Percentiles rank a stretch among this genome's conserved stretches.
These are phyloP conservation scores for Cryptophagus acutangulus DNA, from an alignment of 2,888 invertebrate genomes.

Conservation along the genomic window DNA sequence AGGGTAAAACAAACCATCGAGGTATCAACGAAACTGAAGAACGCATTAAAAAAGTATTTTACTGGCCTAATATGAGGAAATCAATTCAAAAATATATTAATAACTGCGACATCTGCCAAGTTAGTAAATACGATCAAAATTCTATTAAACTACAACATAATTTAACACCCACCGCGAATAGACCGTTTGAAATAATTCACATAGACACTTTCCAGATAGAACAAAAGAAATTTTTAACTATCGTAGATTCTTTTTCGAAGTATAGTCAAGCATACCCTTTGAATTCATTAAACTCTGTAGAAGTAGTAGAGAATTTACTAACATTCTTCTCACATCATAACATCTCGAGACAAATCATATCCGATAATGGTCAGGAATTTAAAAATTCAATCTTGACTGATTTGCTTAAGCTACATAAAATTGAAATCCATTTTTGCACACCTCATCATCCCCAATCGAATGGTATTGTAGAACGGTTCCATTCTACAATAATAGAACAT, in stretches of 20 bases:
- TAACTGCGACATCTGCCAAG: slow-evolving; percentile 3
- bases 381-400: slow-evolving; percentile 20
- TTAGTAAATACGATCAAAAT: slow-evolving; percentile 20
- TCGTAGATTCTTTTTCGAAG: slow-evolving; percentile 26
- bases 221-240: slow-evolving; percentile 20
- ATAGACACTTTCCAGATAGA: slow-evolving; percentile 15
- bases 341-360: slow-evolving; percentile 20
- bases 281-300: slow-evolving; percentile 12
- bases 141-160: slow-evolving; percentile 15
- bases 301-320: slow-evolving; percentile 20
- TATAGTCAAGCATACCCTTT: slow-evolving; percentile 21
- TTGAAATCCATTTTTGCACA: slow-evolving; percentile 22
- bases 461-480: slow-evolving; percentile 19
- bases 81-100: slow-evolving; percentile 5
- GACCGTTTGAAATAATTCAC: slow-evolving; percentile 18
- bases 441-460: slow-evolving; percentile 22
- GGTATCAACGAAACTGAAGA: slow-evolving; percentile 6
- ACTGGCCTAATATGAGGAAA: slow-evolving; percentile 3
- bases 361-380: slow-evolving; percentile 25
- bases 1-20: slow-evolving; percentile 2
- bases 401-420: slow-evolving; percentile 18
- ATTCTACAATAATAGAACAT: slow-evolving; percentile 19
- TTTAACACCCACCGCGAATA: slow-evolving; percentile 17
- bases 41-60: slow-evolving; percentile 3
- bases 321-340: slow-evolving; percentile 20